These are phyloP conservation scores for Meteorus cinctellus DNA, from an alignment of 2,888 invertebrate genomes.

Conservation along the genomic window DNA sequence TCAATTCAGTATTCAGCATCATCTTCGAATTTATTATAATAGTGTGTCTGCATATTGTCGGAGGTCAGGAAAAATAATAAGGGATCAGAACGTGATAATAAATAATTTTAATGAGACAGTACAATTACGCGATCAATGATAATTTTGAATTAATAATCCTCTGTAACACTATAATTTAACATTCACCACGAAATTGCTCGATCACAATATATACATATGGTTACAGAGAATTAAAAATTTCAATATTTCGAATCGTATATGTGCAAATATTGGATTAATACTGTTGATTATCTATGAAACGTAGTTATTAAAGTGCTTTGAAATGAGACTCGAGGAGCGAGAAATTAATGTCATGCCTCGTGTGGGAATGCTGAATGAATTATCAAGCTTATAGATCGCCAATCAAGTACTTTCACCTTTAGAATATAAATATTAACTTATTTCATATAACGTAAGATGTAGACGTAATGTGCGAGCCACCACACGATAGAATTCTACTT, in stretches of 20 bases:
- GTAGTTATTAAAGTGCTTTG: background rate
- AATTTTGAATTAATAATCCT: background rate
- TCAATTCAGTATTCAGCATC: background rate
- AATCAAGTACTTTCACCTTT: constrained; percentile 37
- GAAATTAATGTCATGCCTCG: constrained; percentile 28
- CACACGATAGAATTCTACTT: background rate
- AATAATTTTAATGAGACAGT: background rate
- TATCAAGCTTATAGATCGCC: constrained; percentile 33
- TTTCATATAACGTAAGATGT: constrained; percentile 23
- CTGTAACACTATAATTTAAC: background rate
- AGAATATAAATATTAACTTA: constrained; percentile 18
- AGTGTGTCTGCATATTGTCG: background rate
- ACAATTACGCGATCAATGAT: background rate
- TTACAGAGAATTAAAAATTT: background rate
- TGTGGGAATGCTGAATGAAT: constrained; percentile 39
- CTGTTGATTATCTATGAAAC: background rate
- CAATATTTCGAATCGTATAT: background rate
- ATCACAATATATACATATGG: background rate
- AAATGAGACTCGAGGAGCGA: constrained; percentile 23
- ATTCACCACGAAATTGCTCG: background rate
- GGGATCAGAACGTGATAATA: constrained; percentile 1
- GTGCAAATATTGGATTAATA: constrained; percentile 1
- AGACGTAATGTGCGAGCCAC: constrained; percentile 9
- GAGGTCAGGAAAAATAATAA: background rate
- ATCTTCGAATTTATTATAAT: background rate